A percentile compares a stretch with the other conserved stretches of the same genome.
Conservation (phyloP, 1,140 invertebrate genomes). For the Bombus affinis region DNA sequence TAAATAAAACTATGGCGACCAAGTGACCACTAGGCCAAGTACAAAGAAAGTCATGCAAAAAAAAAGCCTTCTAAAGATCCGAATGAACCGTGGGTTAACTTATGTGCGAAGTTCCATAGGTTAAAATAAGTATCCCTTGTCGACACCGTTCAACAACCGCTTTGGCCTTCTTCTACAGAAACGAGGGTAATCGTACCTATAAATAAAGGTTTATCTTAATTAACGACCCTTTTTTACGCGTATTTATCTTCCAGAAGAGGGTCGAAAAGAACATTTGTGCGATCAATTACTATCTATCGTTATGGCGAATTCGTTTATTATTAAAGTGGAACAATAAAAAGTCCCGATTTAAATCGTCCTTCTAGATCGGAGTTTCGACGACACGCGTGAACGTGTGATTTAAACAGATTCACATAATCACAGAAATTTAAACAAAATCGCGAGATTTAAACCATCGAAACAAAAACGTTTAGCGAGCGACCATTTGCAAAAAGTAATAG, state of each 20-base stretch:
- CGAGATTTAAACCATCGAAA: not conserved
- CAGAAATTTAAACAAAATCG: too few relatives aligned
- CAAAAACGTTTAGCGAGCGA: not conserved
- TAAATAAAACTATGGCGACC: not conserved
- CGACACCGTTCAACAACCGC: slow-evolving; percentile 30
- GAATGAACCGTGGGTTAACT: slow-evolving; percentile 30
- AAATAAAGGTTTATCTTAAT: slow-evolving; percentile 46
- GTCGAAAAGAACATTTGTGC: too few relatives aligned
- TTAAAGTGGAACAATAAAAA: not conserved
- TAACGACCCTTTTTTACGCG: slow-evolving; percentile 39
- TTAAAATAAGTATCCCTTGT: slow-evolving; percentile 47
- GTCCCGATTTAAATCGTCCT: too few relatives aligned
- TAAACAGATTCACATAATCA: too few relatives aligned
- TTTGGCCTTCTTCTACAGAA: slow-evolving; percentile 25
- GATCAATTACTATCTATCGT: not conserved
- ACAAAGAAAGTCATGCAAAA: slow-evolving; percentile 14
- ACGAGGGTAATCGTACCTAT: slow-evolving; percentile 44
- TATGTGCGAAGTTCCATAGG: slow-evolving; percentile 13
- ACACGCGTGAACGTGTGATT: too few relatives aligned
- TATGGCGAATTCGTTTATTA: not conserved
- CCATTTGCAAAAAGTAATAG: not conserved
- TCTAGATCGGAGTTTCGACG: too few relatives aligned
- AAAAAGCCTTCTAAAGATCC: not conserved
- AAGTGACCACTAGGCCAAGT: not conserved
- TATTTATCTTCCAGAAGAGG: slow-evolving; percentile 25